phyloP scores from a whole-genome alignment of 2,888 invertebrate species.

The Acanthosepion pharaonis region DNA sequence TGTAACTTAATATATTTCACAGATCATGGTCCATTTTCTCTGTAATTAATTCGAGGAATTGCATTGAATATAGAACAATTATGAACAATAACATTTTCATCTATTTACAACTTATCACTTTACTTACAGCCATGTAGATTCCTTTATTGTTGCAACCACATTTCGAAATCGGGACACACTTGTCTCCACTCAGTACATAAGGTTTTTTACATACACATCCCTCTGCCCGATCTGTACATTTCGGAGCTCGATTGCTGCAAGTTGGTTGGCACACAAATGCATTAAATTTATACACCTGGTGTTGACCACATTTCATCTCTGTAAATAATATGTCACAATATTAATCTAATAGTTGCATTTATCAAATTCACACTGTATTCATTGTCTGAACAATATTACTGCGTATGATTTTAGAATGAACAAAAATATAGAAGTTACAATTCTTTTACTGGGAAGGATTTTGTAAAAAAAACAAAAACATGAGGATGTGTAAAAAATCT shows the following conservation, averaged over 20 bases:
- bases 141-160: background rate
- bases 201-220: background rate
- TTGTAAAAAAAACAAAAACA: no score
- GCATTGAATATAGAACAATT: no score
- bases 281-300: background rate
- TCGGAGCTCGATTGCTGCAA: background rate
- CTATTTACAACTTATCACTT: fast-evolving
- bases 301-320: background rate
- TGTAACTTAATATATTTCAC: no score
- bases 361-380: no score
- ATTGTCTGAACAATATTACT: no score
- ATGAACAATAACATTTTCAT: no score
- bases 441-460: no score
- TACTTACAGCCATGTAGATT: background rate
- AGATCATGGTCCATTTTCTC: no score
- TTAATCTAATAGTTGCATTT: background rate
- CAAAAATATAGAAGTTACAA: no score
- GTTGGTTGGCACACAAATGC: background rate
- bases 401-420: no score
- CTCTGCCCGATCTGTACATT: background rate
- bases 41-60: no score
- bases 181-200: background rate
- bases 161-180: background rate
- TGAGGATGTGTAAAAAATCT: no score
- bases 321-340: background rate